phyloP scores from a whole-genome alignment of 2,888 invertebrate species.

The Temnothorax rugatulus region DNA sequence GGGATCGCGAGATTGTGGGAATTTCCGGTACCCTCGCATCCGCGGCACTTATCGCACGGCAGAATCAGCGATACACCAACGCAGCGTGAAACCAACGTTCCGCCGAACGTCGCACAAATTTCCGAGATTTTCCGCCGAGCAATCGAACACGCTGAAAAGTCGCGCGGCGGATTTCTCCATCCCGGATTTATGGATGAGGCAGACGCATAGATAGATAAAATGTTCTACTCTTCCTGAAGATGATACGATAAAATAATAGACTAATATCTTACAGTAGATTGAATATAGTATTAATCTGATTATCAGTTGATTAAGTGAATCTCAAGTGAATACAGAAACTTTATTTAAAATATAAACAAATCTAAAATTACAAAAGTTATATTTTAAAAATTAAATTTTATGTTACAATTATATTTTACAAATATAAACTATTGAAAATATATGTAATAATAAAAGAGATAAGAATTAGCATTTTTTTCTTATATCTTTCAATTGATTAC shows the following conservation, averaged over 20 bases:
- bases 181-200: slow-evolving; percentile 25
- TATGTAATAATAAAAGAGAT: background rate
- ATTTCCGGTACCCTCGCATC: slow-evolving; percentile 48
- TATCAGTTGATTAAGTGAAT: background rate
- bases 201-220: slow-evolving; percentile 3
- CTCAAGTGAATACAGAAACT: background rate
- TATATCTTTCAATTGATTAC: background rate
- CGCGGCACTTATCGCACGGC: slow-evolving; percentile 41
- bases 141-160: slow-evolving; percentile 35
- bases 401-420: background rate
- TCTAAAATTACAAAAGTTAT: background rate
- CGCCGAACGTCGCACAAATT: slow-evolving; percentile 42
- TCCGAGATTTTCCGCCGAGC: slow-evolving; percentile 32
- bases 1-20: slow-evolving; percentile 45
- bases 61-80: slow-evolving; percentile 18
- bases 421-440: background rate
- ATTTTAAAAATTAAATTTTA: background rate
- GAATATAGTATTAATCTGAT: background rate
- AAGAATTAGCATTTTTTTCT: background rate
- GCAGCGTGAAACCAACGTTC: slow-evolving; percentile 38
- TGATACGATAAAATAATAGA: background rate
- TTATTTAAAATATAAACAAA: background rate
- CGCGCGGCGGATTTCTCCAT: background rate
- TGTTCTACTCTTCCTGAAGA: background rate
- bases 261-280: background rate